Evolutionary conservation across 2,888 invertebrate species (phyloP).

Genomic region (Oeneis ivallda): DNA sequence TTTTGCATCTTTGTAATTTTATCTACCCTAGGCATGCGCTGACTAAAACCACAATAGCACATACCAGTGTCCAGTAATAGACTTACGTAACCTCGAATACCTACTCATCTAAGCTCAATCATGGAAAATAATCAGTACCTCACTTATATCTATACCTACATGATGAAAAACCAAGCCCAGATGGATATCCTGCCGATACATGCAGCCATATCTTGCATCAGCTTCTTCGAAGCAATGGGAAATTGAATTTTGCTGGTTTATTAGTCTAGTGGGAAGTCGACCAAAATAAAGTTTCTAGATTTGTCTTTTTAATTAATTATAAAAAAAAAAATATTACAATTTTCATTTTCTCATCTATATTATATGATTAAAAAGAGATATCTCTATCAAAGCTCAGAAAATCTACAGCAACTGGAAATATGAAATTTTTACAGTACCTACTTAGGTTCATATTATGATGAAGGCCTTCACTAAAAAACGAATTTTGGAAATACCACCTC

Average conservation of each 20-base stretch:
- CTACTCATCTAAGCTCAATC: conserved; percentile 59
- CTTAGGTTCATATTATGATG: too few relatives aligned
- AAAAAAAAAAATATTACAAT: not conserved
- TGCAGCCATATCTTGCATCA: conserved; percentile 42
- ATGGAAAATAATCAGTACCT: conserved; percentile 49
- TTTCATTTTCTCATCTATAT: not conserved
- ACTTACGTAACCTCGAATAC: conserved; percentile 58
- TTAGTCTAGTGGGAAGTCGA: conserved; percentile 41
- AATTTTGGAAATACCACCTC: too few relatives aligned
- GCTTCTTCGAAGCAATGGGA: conserved; percentile 38
- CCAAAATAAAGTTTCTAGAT: conserved; percentile 43
- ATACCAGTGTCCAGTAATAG: conserved; percentile 45
- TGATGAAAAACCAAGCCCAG: conserved; percentile 42
- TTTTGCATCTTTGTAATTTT: not conserved
- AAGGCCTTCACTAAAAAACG: too few relatives aligned
- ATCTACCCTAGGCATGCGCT: not conserved
- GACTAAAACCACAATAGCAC: conserved; percentile 18
- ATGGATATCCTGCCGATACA: conserved; percentile 41
- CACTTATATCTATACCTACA: not conserved
- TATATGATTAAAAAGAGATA: too few relatives aligned
- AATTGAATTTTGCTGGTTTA: conserved; percentile 53
- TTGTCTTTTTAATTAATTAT: conserved; percentile 10
- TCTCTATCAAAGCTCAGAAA: too few relatives aligned
- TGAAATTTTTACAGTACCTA: too few relatives aligned
- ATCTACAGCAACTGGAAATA: not conserved